A percentile compares a stretch with the other conserved stretches of the same genome.
phyloP scores from a whole-genome alignment of 2,113 vertebrate species.

The Murina feae region DNA sequence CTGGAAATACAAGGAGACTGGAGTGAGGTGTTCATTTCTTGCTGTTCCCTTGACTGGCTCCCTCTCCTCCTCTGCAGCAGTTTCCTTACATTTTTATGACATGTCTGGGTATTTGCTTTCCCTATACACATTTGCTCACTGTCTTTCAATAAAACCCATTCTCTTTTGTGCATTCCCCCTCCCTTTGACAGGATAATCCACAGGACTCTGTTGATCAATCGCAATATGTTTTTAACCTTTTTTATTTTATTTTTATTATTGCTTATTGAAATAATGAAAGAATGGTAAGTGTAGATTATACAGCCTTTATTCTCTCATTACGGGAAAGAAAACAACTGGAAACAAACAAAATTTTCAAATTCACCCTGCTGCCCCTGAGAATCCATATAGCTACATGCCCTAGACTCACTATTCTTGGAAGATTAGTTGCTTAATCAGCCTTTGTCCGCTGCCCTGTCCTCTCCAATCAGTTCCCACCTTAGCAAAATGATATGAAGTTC shows the following conservation, averaged over 20 bases:
- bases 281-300: constrained; percentile 48
- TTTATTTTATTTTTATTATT: constrained; percentile 24
- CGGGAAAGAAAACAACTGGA: constrained; percentile 23
- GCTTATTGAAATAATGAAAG: constrained; percentile 58
- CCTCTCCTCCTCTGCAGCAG: background rate
- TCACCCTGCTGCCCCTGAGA: rapidly evolving
- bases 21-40: background rate
- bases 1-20: background rate
- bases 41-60: background rate
- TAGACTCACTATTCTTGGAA: background rate
- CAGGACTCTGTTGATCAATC: background rate
- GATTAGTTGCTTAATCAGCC: background rate
- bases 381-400: rapidly evolving
- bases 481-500: background rate
- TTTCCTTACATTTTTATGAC: background rate
- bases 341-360: background rate
- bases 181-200: background rate
- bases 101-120: background rate
- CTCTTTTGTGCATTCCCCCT: background rate
- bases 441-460: background rate
- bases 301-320: constrained; percentile 70
- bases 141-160: background rate
- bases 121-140: background rate
- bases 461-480: background rate
- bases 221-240: background rate